Evolutionary conservation across 2,888 invertebrate genomes (phyloP), one percentile per base, ranked within the genome.

Genomic region (Troides oblongomaculatus): DNA sequence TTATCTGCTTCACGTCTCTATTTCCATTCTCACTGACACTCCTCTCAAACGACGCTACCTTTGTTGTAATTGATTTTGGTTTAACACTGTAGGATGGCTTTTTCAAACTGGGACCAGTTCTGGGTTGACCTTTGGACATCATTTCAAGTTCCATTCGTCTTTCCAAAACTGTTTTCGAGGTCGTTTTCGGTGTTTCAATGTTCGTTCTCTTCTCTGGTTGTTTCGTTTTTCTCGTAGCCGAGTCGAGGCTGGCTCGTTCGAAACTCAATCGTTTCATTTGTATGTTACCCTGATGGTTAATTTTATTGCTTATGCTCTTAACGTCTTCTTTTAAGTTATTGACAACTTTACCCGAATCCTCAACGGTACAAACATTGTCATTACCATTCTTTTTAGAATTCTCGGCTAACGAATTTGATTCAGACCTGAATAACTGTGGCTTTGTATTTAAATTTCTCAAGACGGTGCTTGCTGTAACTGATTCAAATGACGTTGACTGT

Each of bases 241-340:
- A 92, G 76, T 93, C 93, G 12, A 93, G 82, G 71, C 93, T 93
- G 0, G 92, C 89, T 78, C 93, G 84, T 83, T 93, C 93, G 63
- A 92, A 93, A 73, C 90, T 90, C 50, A 89, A 72, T 64, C 93
- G 79, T 81, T 92, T 93, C 25, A 93, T 78, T 80, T 92, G 89
- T 74, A 92, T 90, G 64, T 85, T 89, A 1, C 86, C 85, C 73
- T 84, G 82, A 62, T 78, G 77, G 74, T 81, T 83, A 18, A 77
- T 71, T 74, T 80, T 83, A 53, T 78, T 79, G n/a, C 58, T 66
- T 21, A 73, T 46, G 60, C 66, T 79, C 43, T 78, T 77, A 57
- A 71, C 72, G 63, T 79, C 78, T 36, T 79, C 79, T 68, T 61
- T 75, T n/a, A 43, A 50, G 62, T 77, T 70, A 67, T 73, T 74